A percentile compares a stretch with the other conserved stretches of the same genome.
phyloP scores from a whole-genome alignment of 1,140 invertebrate genomes.

The Heliconius hewitsoni region DNA sequence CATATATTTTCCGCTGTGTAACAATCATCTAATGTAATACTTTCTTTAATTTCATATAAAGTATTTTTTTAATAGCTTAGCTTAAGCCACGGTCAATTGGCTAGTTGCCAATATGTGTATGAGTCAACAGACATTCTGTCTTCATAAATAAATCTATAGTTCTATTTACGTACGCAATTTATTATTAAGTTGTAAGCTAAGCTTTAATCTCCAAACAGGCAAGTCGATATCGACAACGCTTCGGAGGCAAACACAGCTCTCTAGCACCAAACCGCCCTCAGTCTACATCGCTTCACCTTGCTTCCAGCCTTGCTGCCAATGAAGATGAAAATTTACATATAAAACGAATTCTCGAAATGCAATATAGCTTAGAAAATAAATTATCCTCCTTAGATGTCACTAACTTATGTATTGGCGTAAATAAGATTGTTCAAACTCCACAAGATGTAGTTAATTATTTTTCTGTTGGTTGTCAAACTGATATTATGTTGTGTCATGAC shows the following conservation, averaged over 20 bases:
- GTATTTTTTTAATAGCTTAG: slow-evolving; percentile 25
- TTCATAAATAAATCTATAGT: slow-evolving; percentile 34
- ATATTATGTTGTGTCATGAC: slow-evolving; percentile 69
- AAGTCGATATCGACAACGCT: slow-evolving; percentile 73
- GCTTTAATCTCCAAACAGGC: slow-evolving; percentile 67
- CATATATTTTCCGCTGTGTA: not conserved
- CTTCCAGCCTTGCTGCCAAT: slow-evolving; percentile 53
- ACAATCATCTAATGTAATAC: slow-evolving; percentile 19
- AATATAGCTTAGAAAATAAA: slow-evolving; percentile 67
- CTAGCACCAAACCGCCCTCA: slow-evolving; percentile 53
- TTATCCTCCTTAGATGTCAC: slow-evolving; percentile 66
- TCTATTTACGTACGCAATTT: slow-evolving; percentile 21
- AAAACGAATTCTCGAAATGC: slow-evolving; percentile 72
- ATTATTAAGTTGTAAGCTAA: slow-evolving; percentile 19
- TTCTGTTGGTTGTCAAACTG: slow-evolving; percentile 73
- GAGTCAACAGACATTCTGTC: slow-evolving; percentile 35
- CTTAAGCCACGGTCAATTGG: slow-evolving; percentile 28
- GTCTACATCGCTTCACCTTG: slow-evolving; percentile 55
- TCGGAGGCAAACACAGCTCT: slow-evolving; percentile 65
- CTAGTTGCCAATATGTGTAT: slow-evolving; percentile 29
- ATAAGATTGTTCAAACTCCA: slow-evolving; percentile 64
- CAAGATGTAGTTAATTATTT: slow-evolving; percentile 59
- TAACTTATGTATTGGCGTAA: slow-evolving; percentile 66
- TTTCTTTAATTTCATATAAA: slow-evolving; percentile 27
- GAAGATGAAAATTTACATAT: slow-evolving; percentile 53